phyloP scores from a whole-genome alignment of 2,888 invertebrate species.

The Caenorhabditis angaria region DNA sequence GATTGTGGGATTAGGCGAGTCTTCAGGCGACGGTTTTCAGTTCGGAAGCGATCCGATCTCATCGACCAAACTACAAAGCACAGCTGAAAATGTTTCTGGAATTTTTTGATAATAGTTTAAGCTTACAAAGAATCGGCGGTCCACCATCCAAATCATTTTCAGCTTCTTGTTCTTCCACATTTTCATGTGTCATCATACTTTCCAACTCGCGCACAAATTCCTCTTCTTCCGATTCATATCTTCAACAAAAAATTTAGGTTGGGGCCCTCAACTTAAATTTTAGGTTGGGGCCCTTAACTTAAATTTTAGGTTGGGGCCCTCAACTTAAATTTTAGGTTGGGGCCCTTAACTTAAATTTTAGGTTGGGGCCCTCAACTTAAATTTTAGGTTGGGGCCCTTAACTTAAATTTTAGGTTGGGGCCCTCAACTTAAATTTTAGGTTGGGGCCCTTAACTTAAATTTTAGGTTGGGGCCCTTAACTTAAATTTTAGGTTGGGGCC shows the following conservation, averaged over 20 bases:
- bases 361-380: too few species aligned
- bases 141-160: slow-evolving; percentile 21
- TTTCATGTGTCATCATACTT: slow-evolving; percentile 50
- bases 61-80: slow-evolving; percentile 67
- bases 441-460: too few species aligned
- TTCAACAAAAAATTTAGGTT: slow-evolving; percentile 23
- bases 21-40: slow-evolving; percentile 65
- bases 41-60: slow-evolving; percentile 68
- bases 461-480: too few species aligned
- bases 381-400: too few species aligned
- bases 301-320: too few species aligned
- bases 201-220: slow-evolving; percentile 68
- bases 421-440: too few species aligned
- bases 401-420: too few species aligned
- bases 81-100: slow-evolving; percentile 62
- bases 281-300: too few species aligned
- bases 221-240: slow-evolving; percentile 70
- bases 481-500: too few species aligned
- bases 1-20: slow-evolving; percentile 52
- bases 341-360: too few species aligned
- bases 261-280: too few species aligned
- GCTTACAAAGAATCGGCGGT: slow-evolving; percentile 37
- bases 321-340: too few species aligned
- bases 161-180: slow-evolving; percentile 23
- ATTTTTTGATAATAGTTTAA: background rate